A percentile compares a stretch with the other conserved stretches of the same genome.
Conservation (phyloP, 2,888 invertebrate species). For the Cerastis leucographa region DNA sequence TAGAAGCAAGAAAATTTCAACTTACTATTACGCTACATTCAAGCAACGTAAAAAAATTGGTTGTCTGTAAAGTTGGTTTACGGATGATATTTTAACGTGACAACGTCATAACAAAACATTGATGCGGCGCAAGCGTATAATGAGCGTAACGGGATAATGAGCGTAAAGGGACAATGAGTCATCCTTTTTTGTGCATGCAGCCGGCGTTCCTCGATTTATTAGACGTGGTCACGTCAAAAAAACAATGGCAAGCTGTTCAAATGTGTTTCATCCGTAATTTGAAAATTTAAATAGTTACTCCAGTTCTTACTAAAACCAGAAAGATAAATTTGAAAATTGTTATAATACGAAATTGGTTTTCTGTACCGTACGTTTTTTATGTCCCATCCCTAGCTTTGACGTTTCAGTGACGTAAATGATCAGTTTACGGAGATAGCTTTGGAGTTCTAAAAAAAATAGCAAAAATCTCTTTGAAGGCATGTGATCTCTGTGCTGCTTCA, state of each 20-base stretch:
- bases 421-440: constrained; percentile 28
- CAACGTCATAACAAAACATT: no score
- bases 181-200: no score
- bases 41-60: not conserved
- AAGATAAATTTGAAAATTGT: not conserved
- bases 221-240: no score
- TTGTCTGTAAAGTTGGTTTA: no score
- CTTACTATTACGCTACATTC: not conserved
- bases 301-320: not conserved
- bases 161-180: no score
- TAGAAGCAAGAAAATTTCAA: not conserved
- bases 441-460: not conserved
- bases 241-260: not conserved
- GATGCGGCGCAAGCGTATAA: no score
- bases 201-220: no score
- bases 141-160: no score
- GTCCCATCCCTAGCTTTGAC: constrained; percentile 34
- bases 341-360: not conserved
- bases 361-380: not conserved
- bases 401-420: constrained; percentile 15
- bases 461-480: not conserved
- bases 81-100: no score
- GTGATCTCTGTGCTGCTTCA: not conserved
- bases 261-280: not conserved
- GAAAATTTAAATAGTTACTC: no score